Base-by-base conservation (phyloP, 2,888 invertebrate genomes). In the Diogma glabrata region DNA sequence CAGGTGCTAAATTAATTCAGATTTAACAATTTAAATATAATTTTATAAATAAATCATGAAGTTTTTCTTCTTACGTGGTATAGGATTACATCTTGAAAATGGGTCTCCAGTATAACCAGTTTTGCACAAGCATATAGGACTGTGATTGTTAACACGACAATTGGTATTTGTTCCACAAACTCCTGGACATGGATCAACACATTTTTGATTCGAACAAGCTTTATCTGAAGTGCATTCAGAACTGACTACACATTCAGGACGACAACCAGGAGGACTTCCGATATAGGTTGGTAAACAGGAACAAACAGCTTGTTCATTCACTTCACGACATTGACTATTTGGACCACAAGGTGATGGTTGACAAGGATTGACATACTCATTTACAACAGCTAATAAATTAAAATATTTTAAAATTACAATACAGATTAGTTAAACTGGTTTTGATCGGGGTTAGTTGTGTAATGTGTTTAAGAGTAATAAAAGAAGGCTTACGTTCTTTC, bases 121-220 rank as follows among this genome's bases (percentile, higher is more conserved):
- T 55, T 79, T 77, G 63, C 89, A 89, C 17, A 81, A 80, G 64
- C 89, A 89, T 56, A 87, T 78, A 2, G 90, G 89, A 63, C 84
- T 86, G 62, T 91, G 90, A 60, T 84, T 83, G 54, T 84, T 79
- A 19, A 88, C 87, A 66, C 82, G 80, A 59, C 91, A 91, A 51
- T 79, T 75, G 9, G 90, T 83, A 61, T 82, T 83, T 57, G 81
- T 76, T 16, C 86, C 90, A 61, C 91, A 91, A 40, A 84, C 79
- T 47, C 84, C 84, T 3, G 77, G 75, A 59, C 89, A 90, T 9
- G 89, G 89, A 69, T 89, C 81, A 48, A 77, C 74, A 63, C 89
- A 90, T 69, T 82, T 85, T 55, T 80, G 78, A 58, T 82, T 82
- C 36, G 82, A 73, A 62, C 90, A 90, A 6, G 89, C 84, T 65